Evolutionary conservation across 92 coral and sea anemone species (phyloP).

Genomic region (Diadumene lineata): DNA sequence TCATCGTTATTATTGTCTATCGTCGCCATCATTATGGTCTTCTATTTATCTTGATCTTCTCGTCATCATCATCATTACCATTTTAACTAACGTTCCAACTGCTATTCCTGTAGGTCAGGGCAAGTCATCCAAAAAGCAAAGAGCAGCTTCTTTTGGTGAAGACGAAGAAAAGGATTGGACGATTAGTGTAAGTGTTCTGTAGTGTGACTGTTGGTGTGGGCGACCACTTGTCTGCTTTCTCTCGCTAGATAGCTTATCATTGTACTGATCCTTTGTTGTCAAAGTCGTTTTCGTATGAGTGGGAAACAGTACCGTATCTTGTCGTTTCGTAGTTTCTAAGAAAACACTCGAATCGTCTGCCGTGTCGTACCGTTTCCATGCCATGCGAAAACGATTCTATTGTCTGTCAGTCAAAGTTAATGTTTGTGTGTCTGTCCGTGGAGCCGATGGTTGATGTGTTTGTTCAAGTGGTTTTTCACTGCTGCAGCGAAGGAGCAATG

Average conservation of each 20-base stretch:
- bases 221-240: no score
- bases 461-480: no score
- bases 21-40: neutral
- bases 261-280: neutral
- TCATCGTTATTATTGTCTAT: neutral
- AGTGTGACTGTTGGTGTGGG: no score
- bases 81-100: neutral
- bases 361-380: no score
- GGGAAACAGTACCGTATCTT: no score
- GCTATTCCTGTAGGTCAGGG: slow-evolving; percentile 34
- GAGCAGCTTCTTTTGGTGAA: slow-evolving; percentile 61
- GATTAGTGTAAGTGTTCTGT: slow-evolving; percentile 74
- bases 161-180: slow-evolving; percentile 40
- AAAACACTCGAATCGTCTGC: no score
- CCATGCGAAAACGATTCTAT: neutral
- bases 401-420: neutral
- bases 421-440: no score
- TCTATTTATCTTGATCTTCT: no score
- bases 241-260: neutral
- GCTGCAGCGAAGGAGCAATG: no score
- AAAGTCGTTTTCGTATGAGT: neutral
- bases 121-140: slow-evolving; percentile 52
- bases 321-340: no score
- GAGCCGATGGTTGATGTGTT: neutral
- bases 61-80: neutral